Base-by-base conservation (phyloP, 2,888 invertebrate genomes). In the Zhengitettix transpicula region DNA sequence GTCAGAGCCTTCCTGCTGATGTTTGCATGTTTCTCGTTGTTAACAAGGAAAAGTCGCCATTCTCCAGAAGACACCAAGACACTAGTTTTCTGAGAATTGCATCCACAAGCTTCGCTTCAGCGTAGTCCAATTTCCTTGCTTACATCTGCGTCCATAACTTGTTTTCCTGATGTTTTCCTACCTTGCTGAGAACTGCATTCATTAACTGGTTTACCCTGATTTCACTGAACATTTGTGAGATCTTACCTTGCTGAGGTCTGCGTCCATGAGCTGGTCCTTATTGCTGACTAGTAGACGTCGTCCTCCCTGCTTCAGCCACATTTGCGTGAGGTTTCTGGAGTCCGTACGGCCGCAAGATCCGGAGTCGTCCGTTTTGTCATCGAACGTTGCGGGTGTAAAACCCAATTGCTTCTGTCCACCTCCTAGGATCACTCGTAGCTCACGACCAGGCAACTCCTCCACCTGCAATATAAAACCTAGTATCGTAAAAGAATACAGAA, bases 321-420 rank as follows among this genome's bases (percentile, higher is more conserved):
- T 73, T 40, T 76, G 69, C 0, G 78, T 73, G 59, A 85, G 73
- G 68, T 84, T 79, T 44, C 76, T 70, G 0, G 74, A 72, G 67
- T 85, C 84, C 0, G 65, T 67, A 16, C 82, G 73, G 1, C 60
- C 57, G 65, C 81, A 81, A 10, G 72, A 69, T 41, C 66, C 62
- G 59, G 66, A 62, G 0, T 62, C 66, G 47, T 73, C 71, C 0
- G 71, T 67, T 10, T 67, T 66, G 5, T 71, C 70, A 17, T 1
- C 1, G 40, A n/a, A 40, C 11, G 55, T n/a, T 11, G 42, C 44
- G 60, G 59, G 0, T 68, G 67, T 57, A 62, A 67, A n/a, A 9
- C 77, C 75, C 71, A 80, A 68, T 10, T 74, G 71, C 15, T 74
- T 73, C 5, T 75, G 73, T 1, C 83, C 84, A 2, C 84, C 83